Evolutionary conservation across 2,113 vertebrate genomes (phyloP).

Genomic region (Bettongia penicillata): DNA sequence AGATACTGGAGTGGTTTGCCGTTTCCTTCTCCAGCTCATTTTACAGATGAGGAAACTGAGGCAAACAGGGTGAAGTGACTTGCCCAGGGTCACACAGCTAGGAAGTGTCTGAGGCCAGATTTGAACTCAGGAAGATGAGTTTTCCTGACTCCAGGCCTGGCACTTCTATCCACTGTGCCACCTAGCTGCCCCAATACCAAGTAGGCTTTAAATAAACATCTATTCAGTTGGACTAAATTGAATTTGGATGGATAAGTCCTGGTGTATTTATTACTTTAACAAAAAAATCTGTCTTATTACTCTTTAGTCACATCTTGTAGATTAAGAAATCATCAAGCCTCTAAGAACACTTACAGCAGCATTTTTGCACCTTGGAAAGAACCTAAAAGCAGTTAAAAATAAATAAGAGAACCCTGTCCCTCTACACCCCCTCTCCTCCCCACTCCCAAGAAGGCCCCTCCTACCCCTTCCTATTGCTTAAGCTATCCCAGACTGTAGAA

Average conservation of each 20-base stretch:
- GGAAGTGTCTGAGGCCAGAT: not conserved
- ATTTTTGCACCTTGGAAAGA: conserved; percentile 77
- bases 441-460: not conserved
- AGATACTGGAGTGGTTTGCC: not conserved
- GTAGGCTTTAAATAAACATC: not conserved
- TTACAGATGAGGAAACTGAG: not conserved
- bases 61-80: not conserved
- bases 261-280: not conserved
- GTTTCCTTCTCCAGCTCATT: not conserved
- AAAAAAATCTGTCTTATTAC: not conserved
- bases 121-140: not conserved
- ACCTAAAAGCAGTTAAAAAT: conserved; percentile 73
- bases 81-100: not conserved
- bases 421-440: not conserved
- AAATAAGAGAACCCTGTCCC: conserved; percentile 58
- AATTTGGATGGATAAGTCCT: not conserved
- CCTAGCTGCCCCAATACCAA: not conserved
- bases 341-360: conserved; percentile 79
- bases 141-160: not conserved
- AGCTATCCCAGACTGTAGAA: conserved; percentile 20
- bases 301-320: conserved; percentile 41
- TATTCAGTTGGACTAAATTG: not conserved
- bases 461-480: not conserved
- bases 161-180: not conserved
- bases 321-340: conserved; percentile 78